phyloP scores from a whole-genome alignment of 1,140 invertebrate species.

The Drosophila nasuta region DNA sequence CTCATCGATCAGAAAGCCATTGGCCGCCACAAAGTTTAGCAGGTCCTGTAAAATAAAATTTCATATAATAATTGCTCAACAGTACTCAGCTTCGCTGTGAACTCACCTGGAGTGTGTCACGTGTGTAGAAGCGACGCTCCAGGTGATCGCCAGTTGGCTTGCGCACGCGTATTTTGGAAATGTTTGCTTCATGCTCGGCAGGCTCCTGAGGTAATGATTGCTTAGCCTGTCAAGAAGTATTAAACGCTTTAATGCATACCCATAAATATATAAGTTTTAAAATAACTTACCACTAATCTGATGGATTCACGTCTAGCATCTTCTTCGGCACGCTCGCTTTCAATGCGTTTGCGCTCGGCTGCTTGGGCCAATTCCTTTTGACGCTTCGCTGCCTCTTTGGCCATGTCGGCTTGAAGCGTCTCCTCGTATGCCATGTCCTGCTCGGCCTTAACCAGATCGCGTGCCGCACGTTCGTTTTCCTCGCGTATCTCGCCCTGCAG shows the following conservation, averaged over 20 bases:
- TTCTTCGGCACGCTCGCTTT: conserved; percentile 89
- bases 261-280: neutral
- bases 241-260: neutral
- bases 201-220: conserved; percentile 88
- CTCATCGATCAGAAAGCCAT: conserved; percentile 94
- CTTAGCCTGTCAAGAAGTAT: conserved; percentile 84
- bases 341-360: conserved; percentile 88
- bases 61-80: neutral
- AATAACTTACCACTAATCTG: conserved; percentile 69
- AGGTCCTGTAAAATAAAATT: conserved; percentile 87
- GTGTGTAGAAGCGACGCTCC: conserved; percentile 90
- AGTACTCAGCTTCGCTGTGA: neutral
- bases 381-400: conserved; percentile 93
- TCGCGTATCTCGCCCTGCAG: conserved; percentile 92
- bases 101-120: conserved; percentile 88
- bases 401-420: conserved; percentile 95
- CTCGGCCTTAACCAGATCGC: conserved; percentile 95
- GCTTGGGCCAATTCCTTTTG: conserved; percentile 89
- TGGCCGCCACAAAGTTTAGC: conserved; percentile 93
- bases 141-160: conserved; percentile 91
- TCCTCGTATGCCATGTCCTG: conserved; percentile 97
- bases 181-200: conserved; percentile 85
- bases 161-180: conserved; percentile 91
- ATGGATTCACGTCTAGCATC: conserved; percentile 89
- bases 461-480: conserved; percentile 94